Percentiles rank a stretch among this genome's conserved stretches.
These are phyloP conservation scores for Edolisoma coerulescens DNA, from an alignment of 2,113 vertebrate species.

Conservation along the genomic window DNA sequence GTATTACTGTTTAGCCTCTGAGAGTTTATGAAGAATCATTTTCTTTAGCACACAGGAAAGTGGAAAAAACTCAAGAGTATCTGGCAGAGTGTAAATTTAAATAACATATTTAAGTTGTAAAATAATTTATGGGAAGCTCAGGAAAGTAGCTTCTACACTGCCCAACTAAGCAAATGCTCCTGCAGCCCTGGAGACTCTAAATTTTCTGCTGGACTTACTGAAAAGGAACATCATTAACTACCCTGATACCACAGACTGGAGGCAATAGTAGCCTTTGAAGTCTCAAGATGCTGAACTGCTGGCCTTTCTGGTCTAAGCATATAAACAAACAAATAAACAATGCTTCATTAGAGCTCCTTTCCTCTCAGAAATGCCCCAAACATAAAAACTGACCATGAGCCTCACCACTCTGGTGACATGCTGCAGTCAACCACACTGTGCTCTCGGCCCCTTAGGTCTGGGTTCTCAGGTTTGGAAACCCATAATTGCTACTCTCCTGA, in stretches of 20 bases:
- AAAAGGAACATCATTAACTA: not conserved
- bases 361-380: not conserved
- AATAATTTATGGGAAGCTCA: not conserved
- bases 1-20: not conserved
- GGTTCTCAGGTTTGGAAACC: not conserved
- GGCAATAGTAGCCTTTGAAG: not conserved
- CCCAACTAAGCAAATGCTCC: not conserved
- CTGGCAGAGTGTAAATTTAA: not conserved
- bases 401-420: not conserved
- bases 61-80: not conserved
- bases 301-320: not conserved
- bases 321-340: not conserved
- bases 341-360: not conserved
- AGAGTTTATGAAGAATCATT: not conserved
- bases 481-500: not conserved
- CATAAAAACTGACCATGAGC: not conserved
- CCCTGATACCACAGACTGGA: not conserved
- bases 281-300: not conserved
- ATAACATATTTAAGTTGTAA: not conserved
- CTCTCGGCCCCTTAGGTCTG: not conserved
- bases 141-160: not conserved
- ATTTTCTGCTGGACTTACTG: not conserved
- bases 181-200: not conserved
- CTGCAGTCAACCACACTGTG: not conserved
- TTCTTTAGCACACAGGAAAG: not conserved